phyloP scores from a whole-genome alignment of 2,888 invertebrate genomes.

The Polymixis flavicincta region DNA sequence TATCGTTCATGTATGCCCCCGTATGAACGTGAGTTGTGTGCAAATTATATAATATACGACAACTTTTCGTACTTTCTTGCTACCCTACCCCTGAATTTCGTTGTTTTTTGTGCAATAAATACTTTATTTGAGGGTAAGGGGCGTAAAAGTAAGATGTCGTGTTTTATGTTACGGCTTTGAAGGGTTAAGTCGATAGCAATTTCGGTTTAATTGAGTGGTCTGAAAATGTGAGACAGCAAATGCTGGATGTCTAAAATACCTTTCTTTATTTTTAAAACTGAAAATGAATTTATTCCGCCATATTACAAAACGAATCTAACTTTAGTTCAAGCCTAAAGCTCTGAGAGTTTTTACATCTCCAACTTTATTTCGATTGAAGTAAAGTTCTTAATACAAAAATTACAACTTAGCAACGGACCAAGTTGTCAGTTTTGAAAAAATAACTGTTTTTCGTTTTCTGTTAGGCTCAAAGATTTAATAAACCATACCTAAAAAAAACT shows the following conservation, averaged over 20 bases:
- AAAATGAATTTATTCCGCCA: too few relatives aligned
- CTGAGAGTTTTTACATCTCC: too few relatives aligned
- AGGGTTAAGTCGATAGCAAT: constrained; percentile 42
- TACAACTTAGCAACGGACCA: too few relatives aligned
- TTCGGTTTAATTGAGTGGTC: constrained; percentile 45
- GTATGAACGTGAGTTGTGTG: constrained; percentile 76
- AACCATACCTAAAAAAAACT: too few relatives aligned
- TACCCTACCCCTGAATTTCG: constrained; percentile 60
- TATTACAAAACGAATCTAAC: too few relatives aligned
- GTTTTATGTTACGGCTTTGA: constrained; percentile 47
- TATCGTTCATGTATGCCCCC: constrained; percentile 72
- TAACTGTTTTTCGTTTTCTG: too few relatives aligned
- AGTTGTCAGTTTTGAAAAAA: too few relatives aligned
- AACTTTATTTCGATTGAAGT: too few relatives aligned
- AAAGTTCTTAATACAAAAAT: too few relatives aligned
- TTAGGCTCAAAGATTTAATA: too few relatives aligned
- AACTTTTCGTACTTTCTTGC: constrained; percentile 67
- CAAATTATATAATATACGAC: constrained; percentile 74
- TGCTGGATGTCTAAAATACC: not conserved
- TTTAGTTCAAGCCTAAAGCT: too few relatives aligned
- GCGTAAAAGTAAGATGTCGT: constrained; percentile 58
- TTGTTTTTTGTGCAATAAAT: constrained; percentile 72
- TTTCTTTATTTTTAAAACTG: not conserved
- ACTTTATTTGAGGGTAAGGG: constrained; percentile 67
- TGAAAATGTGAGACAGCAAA: constrained; percentile 5